Base-by-base conservation (phyloP, 2,888 invertebrate species). In the Hyles lineata region DNA sequence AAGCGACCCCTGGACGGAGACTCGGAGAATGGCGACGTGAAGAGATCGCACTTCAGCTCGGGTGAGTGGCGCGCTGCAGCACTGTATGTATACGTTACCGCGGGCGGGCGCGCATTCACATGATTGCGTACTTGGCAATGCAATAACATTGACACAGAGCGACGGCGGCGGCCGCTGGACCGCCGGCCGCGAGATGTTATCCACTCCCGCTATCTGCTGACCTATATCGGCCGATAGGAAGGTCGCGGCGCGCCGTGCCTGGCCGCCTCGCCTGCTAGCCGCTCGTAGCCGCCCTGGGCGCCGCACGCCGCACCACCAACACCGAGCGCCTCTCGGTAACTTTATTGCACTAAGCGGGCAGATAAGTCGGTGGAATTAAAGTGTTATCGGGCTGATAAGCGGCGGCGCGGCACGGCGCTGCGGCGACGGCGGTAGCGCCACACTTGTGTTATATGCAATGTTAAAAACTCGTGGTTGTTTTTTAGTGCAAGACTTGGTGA, bases 11-110 rank as follows among this genome's bases (percentile, higher is more conserved):
- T 97, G 89, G 98, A 98, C 95, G 96, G 96, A 83, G 98, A 98
- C 95, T 96, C 96, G 86, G 98, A 98, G 95, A 97, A 97, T 96
- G 97, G 97, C 90, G 97, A 97, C 91, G 97, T 97, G 87, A 98
- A 98, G 95, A 96, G 98, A 92, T 98, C 98, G 89, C 98, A 98
- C 95, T 98, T 98, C 95, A 97, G 97, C 95, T 96, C 97, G 96
- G 98, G 98, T 98, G 96, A 96, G 95, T 93, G 76, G 78, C 79
- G 79, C 77, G 81, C 76, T 82, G 80, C 83, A 83, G 81, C 79
- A 29, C n/a, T 62, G 50, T 43, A 43, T 83, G 80, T 81, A 80
- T 79, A 80, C 81, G 67, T 50, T 67, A 43, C 17, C 17, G 67
- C 67, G 50, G 67, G 67, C 67, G 67, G 67, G 43, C 67, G 67